A percentile compares a stretch with the other conserved stretches of the same genome.
Conservation (phyloP, 2,797 vertebrate species). For the Falco naumanni region DNA sequence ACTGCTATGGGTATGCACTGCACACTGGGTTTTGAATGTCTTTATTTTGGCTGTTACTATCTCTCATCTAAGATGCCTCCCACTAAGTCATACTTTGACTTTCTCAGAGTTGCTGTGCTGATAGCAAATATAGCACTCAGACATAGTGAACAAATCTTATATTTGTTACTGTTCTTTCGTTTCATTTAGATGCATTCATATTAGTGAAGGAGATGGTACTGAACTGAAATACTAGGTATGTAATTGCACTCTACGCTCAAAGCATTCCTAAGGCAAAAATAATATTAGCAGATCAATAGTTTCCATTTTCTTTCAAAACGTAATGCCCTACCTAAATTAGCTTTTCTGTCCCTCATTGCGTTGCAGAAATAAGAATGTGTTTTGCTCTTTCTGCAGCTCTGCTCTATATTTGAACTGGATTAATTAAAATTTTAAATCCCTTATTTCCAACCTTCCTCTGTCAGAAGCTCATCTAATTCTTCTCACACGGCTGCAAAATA, state of each 20-base stretch:
- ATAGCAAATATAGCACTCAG: not conserved
- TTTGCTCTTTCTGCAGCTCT: not conserved
- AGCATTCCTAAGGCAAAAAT: conserved; percentile 11
- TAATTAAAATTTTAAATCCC: conserved; percentile 38
- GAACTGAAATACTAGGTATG: not conserved
- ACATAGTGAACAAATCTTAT: not conserved
- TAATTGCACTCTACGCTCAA: not conserved
- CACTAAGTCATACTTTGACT: not conserved
- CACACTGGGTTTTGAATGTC: not conserved
- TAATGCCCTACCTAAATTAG: not conserved
- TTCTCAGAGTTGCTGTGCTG: not conserved
- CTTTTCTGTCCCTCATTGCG: not conserved
- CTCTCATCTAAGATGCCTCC: not conserved
- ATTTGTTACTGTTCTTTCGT: not conserved
- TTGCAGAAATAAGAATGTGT: not conserved
- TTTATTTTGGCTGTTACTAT: conserved; percentile 15
- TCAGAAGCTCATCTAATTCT: not conserved
- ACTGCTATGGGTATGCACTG: not conserved
- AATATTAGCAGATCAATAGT: conserved; percentile 1
- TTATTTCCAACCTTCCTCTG: not conserved
- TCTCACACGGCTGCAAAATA: not conserved
- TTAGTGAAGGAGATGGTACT: not conserved
- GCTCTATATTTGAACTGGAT: not conserved
- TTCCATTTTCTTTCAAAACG: conserved; percentile 38
- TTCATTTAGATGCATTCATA: not conserved